Evolutionary conservation across 1,140 invertebrate species (phyloP).

Genomic region (Ridgeia piscesae): DNA sequence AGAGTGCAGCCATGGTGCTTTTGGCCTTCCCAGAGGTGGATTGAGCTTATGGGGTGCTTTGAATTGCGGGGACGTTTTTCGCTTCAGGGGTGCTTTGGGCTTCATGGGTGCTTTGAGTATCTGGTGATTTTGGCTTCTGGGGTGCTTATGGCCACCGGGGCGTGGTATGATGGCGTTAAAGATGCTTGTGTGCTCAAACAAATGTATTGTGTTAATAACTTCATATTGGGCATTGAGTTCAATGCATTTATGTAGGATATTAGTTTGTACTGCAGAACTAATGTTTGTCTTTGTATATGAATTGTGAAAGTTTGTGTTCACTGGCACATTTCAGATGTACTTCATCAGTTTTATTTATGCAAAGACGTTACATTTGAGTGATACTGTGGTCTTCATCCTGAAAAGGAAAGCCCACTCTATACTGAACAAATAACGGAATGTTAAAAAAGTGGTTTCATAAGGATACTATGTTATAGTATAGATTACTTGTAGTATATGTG

Average conservation of each 20-base stretch:
- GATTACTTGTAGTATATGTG: neutral
- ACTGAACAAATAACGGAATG: neutral
- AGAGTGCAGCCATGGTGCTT: neutral
- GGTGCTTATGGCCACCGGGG: neutral
- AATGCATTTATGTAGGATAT: neutral
- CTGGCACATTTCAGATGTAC: neutral
- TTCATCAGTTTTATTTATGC: neutral
- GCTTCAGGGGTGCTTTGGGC: neutral
- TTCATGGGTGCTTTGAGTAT: neutral
- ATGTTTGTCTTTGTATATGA: neutral
- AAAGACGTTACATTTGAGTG: neutral
- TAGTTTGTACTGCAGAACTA: neutral
- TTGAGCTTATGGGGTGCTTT: neutral
- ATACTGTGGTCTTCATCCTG: neutral
- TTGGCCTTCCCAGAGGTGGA: neutral
- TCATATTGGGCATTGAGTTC: neutral
- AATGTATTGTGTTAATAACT: neutral
- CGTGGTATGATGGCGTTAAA: neutral
- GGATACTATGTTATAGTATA: neutral
- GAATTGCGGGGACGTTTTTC: neutral
- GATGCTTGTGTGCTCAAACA: neutral
- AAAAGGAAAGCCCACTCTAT: neutral
- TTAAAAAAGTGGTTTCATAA: neutral
- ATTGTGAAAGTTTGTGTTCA: neutral
- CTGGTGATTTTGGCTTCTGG: neutral